Conservation (phyloP, 2,888 invertebrate genomes). For the Malthinus seriepunctatus region DNA sequence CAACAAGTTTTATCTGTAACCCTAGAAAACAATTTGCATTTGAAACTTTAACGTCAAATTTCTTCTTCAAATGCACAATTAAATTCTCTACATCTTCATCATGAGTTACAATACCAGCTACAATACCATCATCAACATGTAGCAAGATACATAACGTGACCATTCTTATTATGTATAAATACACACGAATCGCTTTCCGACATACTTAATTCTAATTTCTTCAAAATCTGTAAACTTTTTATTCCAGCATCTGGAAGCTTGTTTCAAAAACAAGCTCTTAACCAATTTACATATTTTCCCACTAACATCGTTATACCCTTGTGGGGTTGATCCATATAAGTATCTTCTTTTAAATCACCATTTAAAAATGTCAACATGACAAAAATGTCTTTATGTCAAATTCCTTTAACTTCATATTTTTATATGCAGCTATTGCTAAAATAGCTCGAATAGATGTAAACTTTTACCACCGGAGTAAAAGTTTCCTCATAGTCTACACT, state of each 20-base stretch:
- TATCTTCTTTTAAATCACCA: constrained; percentile 23
- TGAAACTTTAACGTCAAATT: background rate
- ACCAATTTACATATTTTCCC: constrained; percentile 11
- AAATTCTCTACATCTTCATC: background rate
- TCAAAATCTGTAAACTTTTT: background rate
- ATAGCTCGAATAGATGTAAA: background rate
- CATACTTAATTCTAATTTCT: background rate
- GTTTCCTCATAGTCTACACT: background rate
- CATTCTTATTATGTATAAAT: background rate
- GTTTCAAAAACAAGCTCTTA: constrained; percentile 16
- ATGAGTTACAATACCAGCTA: background rate
- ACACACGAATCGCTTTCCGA: background rate
- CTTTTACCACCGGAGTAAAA: background rate
- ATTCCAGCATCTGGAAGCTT: background rate
- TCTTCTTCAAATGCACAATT: background rate
- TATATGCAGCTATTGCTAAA: background rate
- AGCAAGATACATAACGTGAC: background rate
- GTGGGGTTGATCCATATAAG: constrained; percentile 30
- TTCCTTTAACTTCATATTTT: constrained; percentile 13
- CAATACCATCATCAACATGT: background rate
- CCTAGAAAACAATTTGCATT: background rate
- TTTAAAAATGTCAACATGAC: constrained; percentile 31
- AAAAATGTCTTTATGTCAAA: constrained; percentile 33
- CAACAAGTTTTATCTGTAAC: background rate
- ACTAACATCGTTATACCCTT: constrained; percentile 16